A percentile compares a stretch with the other conserved stretches of the same genome.
phyloP scores from a whole-genome alignment of 2,888 invertebrate species.

The Hirtodrosophila histrioides region DNA sequence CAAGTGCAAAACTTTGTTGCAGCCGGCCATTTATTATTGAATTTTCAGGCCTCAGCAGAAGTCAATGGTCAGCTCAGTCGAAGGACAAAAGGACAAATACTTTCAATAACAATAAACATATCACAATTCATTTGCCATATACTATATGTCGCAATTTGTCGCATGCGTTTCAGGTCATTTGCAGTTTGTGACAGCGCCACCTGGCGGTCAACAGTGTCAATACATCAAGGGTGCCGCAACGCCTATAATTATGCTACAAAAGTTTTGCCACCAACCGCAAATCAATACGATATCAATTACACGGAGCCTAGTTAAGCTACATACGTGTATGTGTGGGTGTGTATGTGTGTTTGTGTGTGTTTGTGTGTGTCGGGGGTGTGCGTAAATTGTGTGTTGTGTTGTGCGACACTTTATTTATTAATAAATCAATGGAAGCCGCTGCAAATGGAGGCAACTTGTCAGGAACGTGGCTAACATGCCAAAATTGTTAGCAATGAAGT shows the following conservation, averaged over 20 bases:
- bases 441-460: constrained; percentile 63
- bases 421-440: constrained; percentile 62
- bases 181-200: constrained; percentile 11
- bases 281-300: constrained; percentile 67
- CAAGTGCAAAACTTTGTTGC: constrained; percentile 41
- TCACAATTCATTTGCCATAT: constrained; percentile 3
- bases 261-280: constrained; percentile 27
- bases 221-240: background rate
- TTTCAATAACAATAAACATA: background rate
- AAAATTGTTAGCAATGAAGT: constrained; percentile 50
- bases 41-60: background rate
- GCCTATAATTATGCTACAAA: constrained; percentile 17
- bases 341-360: background rate
- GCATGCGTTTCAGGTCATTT: background rate
- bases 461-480: constrained; percentile 53
- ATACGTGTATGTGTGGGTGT: background rate
- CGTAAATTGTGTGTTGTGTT: background rate
- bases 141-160: background rate
- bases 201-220: constrained; percentile 9
- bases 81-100: constrained; percentile 1
- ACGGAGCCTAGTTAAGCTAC: background rate
- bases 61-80: background rate
- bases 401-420: constrained; percentile 59
- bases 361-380: background rate
- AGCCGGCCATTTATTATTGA: constrained; percentile 26